Percentiles rank a stretch among this genome's conserved stretches.
phyloP scores from a whole-genome alignment of 2,113 vertebrate species.

The Callaeas wilsoni region DNA sequence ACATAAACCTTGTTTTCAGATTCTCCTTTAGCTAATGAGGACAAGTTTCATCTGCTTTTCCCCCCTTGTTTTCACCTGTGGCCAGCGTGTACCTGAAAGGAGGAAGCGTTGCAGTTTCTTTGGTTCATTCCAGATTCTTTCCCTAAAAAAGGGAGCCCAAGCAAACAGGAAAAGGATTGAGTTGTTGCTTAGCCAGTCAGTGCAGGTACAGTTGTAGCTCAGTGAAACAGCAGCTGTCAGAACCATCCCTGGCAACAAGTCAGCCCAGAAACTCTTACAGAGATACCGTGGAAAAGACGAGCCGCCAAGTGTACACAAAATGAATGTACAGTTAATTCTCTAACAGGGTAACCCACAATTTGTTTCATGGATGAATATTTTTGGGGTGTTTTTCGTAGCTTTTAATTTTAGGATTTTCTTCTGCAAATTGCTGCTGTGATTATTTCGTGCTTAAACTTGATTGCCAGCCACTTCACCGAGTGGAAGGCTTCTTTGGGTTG shows the following conservation, averaged over 20 bases:
- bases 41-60: not conserved
- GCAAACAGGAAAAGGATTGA: not conserved
- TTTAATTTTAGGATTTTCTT: conserved; percentile 18
- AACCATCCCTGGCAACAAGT: not conserved
- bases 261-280: not conserved
- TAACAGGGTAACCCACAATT: not conserved
- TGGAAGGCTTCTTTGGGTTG: not conserved
- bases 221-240: not conserved
- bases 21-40: not conserved
- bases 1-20: not conserved
- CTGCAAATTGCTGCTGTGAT: not conserved
- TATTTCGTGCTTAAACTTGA: not conserved
- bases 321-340: not conserved
- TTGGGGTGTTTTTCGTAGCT: not conserved
- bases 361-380: not conserved
- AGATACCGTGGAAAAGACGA: not conserved
- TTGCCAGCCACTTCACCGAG: not conserved
- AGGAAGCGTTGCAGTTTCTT: not conserved
- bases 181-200: not conserved
- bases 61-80: not conserved
- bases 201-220: not conserved
- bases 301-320: not conserved
- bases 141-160: not conserved
- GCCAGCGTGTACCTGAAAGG: rapidly evolving
- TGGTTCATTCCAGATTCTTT: not conserved